phyloP scores from a whole-genome alignment of 2,113 vertebrate species.

The Lucifuga dentata region DNA sequence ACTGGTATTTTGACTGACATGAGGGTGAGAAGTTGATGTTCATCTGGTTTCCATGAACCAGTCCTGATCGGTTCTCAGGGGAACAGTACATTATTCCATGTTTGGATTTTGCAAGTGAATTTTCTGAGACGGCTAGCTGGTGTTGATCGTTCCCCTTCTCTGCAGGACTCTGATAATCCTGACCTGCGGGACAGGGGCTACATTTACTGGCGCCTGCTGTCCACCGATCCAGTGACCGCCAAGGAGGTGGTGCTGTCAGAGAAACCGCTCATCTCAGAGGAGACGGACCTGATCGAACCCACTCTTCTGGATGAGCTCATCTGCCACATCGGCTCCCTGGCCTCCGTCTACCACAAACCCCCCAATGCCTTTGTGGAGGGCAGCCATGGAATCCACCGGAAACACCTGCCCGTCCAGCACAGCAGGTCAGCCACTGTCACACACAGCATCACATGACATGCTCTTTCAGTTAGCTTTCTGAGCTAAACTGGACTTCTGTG shows the following conservation, averaged over 20 bases:
- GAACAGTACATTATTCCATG: too few species aligned
- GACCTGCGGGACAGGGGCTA: conserved; percentile 98
- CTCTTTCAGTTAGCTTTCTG: too few species aligned
- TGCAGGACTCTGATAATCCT: conserved; percentile 97
- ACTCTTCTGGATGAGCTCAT: conserved; percentile 96
- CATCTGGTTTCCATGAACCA: too few species aligned
- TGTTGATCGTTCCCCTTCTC: neutral
- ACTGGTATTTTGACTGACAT: too few species aligned
- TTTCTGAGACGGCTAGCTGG: neutral
- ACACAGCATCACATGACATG: neutral
- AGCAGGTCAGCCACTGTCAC: conserved; percentile 87
- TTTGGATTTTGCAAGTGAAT: too few species aligned
- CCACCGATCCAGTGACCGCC: conserved; percentile 97
- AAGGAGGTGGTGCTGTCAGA: conserved; percentile 98
- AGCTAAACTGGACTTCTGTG: too few species aligned
- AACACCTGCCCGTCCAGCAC: conserved; percentile 97
- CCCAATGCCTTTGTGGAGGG: conserved; percentile 98
- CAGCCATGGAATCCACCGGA: conserved; percentile 96
- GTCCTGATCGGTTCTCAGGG: too few species aligned
- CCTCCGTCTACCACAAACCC: conserved; percentile 97
- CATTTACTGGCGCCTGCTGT: conserved; percentile 98
- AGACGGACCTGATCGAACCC: conserved; percentile 96
- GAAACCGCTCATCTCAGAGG: conserved; percentile 97
- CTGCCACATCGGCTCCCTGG: conserved; percentile 97
- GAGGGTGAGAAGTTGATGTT: too few species aligned